Percentiles rank a stretch among this genome's conserved stretches.
Conservation (phyloP, 2,113 vertebrate species). For the Abramis brama region DNA sequence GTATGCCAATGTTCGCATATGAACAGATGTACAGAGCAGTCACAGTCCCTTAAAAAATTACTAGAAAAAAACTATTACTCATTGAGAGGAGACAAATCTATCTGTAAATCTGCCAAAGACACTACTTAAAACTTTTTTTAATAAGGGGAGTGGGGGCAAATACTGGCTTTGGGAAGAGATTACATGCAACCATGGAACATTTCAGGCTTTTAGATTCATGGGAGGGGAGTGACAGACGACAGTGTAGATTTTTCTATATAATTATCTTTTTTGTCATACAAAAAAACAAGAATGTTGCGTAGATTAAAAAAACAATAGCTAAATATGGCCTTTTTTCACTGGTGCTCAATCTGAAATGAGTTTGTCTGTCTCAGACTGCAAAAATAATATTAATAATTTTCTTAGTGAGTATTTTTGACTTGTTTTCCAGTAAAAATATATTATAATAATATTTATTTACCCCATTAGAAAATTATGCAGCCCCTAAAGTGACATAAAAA, state of each 20-base stretch:
- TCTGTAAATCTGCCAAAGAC: conserved; percentile 78
- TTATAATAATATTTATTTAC: neutral
- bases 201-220: conserved; percentile 30
- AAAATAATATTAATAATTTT: neutral
- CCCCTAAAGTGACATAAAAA: neutral
- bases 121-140: conserved; percentile 62
- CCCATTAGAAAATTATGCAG: neutral
- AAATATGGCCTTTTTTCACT: conserved; percentile 71
- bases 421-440: neutral
- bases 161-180: conserved; percentile 26
- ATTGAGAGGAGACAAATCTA: conserved; percentile 56
- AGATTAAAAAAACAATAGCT: conserved; percentile 58
- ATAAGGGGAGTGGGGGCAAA: neutral
- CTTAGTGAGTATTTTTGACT: conserved; percentile 4
- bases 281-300: conserved; percentile 66
- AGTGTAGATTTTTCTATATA: conserved; percentile 53
- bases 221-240: conserved; percentile 37
- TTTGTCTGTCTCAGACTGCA: conserved; percentile 41
- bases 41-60: conserved; percentile 19
- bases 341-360: conserved; percentile 69
- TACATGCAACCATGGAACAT: conserved; percentile 15
- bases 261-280: conserved; percentile 61
- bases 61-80: conserved; percentile 42
- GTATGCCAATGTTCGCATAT: neutral
- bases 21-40: conserved; percentile 30